Percentiles rank a stretch among this genome's conserved stretches.
phyloP scores from a whole-genome alignment of 2,888 invertebrate genomes.

The Daptonema setosum region DNA sequence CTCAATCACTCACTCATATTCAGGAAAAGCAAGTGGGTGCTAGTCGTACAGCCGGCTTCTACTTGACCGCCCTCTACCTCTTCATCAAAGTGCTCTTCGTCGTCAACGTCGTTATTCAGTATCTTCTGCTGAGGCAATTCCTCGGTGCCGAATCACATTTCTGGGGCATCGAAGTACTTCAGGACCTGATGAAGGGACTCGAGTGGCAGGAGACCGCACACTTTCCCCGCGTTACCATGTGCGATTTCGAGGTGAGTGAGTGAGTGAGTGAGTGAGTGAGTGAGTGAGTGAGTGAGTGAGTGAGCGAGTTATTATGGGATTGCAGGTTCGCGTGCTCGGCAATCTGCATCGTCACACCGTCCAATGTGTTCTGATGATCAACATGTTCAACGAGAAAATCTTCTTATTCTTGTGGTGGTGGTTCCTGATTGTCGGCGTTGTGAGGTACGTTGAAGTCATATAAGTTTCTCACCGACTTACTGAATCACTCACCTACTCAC shows the following conservation, averaged over 20 bases:
- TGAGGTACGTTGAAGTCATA: slow-evolving; percentile 10
- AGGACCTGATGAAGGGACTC: slow-evolving; percentile 18
- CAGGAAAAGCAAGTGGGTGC: background rate
- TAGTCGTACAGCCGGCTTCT: slow-evolving; percentile 6
- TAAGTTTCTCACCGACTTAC: too few species aligned
- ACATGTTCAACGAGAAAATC: slow-evolving; percentile 19
- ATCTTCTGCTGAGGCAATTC: slow-evolving; percentile 9
- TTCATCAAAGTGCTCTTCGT: slow-evolving; percentile 20
- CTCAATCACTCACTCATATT: too few species aligned
- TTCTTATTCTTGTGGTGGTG: slow-evolving; percentile 26
- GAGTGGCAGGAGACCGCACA: slow-evolving; percentile 26
- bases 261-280: background rate
- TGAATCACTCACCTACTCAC: too few species aligned
- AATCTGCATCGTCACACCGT: slow-evolving; percentile 25
- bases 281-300: too few species aligned
- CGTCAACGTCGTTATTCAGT: slow-evolving; percentile 19
- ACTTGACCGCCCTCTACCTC: slow-evolving; percentile 14
- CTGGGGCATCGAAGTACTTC: slow-evolving; percentile 22
- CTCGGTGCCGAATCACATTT: slow-evolving; percentile 20
- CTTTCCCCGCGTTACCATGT: slow-evolving; percentile 24
- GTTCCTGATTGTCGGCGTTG: slow-evolving; percentile 16
- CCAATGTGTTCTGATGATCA: slow-evolving; percentile 23
- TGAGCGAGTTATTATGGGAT: too few species aligned
- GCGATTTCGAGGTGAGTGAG: slow-evolving; percentile 21
- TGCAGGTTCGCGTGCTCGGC: slow-evolving; percentile 20